Conservation (phyloP, 2,113 vertebrate genomes). For the Ophthalmolycus amberensis region DNA sequence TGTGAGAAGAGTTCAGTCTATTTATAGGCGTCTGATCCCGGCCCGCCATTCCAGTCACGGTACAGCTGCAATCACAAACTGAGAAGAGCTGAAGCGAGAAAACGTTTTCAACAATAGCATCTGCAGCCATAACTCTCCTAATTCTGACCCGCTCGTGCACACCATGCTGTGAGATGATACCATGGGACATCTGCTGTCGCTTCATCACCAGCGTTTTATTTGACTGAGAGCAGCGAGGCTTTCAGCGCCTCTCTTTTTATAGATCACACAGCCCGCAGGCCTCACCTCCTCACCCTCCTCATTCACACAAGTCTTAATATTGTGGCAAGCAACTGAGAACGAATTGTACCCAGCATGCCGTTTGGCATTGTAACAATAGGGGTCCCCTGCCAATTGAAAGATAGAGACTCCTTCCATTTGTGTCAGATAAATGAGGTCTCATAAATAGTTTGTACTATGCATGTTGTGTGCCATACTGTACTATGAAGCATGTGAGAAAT, state of each 20-base stretch:
- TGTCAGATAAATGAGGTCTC: background rate
- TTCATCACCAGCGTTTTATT: slow-evolving; percentile 39
- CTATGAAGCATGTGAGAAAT: slow-evolving; percentile 36
- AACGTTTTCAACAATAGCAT: slow-evolving; percentile 51
- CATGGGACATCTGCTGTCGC: slow-evolving; percentile 58
- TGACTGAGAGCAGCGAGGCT: slow-evolving; percentile 42
- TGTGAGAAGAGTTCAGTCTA: slow-evolving; percentile 63
- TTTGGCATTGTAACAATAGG: too few relatives aligned
- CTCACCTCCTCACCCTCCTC: slow-evolving; percentile 37
- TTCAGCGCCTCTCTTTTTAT: slow-evolving; percentile 58
- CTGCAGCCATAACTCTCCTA: slow-evolving; percentile 61
- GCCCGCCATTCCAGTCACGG: slow-evolving; percentile 51
- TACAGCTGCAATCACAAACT: slow-evolving; percentile 60
- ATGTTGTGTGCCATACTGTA: background rate
- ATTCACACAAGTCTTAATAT: too few relatives aligned
- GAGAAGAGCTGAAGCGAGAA: slow-evolving; percentile 51
- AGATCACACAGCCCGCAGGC: slow-evolving; percentile 25
- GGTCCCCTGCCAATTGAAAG: too few relatives aligned
- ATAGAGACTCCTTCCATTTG: too few relatives aligned
- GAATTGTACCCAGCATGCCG: too few relatives aligned
- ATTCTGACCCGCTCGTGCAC: slow-evolving; percentile 45
- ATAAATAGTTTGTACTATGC: background rate
- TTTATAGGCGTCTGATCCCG: slow-evolving; percentile 73
- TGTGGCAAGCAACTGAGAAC: too few relatives aligned
- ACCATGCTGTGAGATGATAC: slow-evolving; percentile 52